phyloP scores from a whole-genome alignment of 2,797 vertebrate species.

The Labeo calbasu region DNA sequence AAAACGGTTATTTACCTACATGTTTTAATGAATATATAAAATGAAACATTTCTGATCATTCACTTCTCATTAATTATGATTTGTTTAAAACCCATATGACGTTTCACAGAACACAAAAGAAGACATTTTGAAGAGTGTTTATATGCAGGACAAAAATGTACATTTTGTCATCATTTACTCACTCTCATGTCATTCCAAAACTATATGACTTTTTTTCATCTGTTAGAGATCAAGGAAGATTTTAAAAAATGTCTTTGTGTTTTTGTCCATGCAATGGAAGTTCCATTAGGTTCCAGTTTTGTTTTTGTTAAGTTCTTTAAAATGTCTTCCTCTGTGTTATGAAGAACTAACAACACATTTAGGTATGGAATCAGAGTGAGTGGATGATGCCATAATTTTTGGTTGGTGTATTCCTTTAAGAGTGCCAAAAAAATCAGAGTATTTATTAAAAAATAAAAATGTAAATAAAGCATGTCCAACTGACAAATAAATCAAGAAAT shows the following conservation, averaged over 20 bases:
- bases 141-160: background rate
- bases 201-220: background rate
- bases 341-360: background rate
- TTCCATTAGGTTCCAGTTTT: background rate
- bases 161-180: background rate
- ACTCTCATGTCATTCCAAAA: background rate
- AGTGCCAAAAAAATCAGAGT: background rate
- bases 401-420: background rate
- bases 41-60: background rate
- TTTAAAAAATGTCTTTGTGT: background rate
- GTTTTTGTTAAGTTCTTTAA: background rate
- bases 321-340: background rate
- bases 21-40: background rate
- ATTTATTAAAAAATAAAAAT: background rate
- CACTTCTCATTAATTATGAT: background rate
- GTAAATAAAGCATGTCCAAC: background rate
- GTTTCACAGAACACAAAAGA: background rate
- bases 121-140: background rate
- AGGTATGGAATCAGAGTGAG: no score
- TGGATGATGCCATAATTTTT: background rate
- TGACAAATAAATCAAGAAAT: background rate
- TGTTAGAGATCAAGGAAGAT: background rate
- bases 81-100: background rate
- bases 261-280: background rate
- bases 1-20: conserved; percentile 1